These are phyloP conservation scores for Leptopilina boulardi DNA, from an alignment of 1,140 invertebrate species.

Conservation along the genomic window DNA sequence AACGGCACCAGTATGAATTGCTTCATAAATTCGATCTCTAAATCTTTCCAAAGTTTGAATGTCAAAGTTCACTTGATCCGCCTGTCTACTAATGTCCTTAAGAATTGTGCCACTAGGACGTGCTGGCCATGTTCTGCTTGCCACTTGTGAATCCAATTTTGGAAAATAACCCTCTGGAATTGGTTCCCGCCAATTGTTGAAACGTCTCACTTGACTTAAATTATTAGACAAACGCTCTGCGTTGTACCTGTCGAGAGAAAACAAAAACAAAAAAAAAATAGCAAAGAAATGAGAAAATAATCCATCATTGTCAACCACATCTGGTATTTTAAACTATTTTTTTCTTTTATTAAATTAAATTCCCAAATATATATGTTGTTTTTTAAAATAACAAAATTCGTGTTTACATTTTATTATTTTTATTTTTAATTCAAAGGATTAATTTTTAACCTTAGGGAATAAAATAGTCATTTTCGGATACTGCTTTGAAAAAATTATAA, in stretches of 20 bases:
- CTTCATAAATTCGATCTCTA: conserved; percentile 85
- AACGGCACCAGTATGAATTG: conserved; percentile 82
- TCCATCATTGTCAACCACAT: not conserved
- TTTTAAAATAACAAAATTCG: not conserved
- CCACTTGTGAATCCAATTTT: conserved; percentile 82
- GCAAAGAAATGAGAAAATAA: too few species aligned
- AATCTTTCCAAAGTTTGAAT: conserved; percentile 84
- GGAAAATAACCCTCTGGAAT: conserved; percentile 85
- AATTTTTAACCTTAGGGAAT: too few species aligned
- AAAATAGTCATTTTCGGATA: too few species aligned
- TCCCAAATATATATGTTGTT: too few species aligned
- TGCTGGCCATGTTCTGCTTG: conserved; percentile 80
- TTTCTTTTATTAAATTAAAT: too few species aligned
- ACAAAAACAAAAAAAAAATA: not conserved
- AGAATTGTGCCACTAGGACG: conserved; percentile 79
- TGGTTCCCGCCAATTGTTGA: conserved; percentile 79
- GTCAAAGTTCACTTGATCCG: conserved; percentile 82
- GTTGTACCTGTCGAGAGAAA: conserved; percentile 79
- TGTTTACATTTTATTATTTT: too few species aligned
- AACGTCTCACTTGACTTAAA: conserved; percentile 75
- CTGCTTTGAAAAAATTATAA: too few species aligned
- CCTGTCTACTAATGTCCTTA: conserved; percentile 80
- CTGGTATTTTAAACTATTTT: too few species aligned
- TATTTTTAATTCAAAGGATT: too few species aligned
- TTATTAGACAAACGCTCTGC: conserved; percentile 77